phyloP scores from a whole-genome alignment of 2,113 vertebrate species.

The Leuciscus idus region DNA sequence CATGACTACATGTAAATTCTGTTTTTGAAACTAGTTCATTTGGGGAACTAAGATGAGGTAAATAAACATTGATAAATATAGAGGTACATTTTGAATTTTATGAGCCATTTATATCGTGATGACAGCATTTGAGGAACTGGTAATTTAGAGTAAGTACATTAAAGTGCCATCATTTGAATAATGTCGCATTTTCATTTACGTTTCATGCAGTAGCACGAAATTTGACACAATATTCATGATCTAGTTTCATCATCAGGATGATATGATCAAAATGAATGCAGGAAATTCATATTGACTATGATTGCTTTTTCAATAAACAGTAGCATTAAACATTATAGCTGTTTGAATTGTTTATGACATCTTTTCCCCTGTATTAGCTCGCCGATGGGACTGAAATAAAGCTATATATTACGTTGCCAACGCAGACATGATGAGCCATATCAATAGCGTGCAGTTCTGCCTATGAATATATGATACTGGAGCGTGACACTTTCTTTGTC shows the following conservation, averaged over 20 bases:
- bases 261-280: constrained; percentile 12
- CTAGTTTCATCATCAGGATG: background rate
- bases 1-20: background rate
- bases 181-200: constrained; percentile 15
- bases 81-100: background rate
- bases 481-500: constrained; percentile 63
- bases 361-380: constrained; percentile 12
- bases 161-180: constrained; percentile 24
- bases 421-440: constrained; percentile 38
- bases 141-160: constrained; percentile 21
- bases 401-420: constrained; percentile 32
- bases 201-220: background rate
- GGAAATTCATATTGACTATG: background rate
- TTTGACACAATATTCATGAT: background rate
- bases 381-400: constrained; percentile 45
- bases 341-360: background rate
- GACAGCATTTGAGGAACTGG: background rate
- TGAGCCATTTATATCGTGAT: background rate
- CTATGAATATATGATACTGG: constrained; percentile 33
- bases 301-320: constrained; percentile 30
- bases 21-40: background rate
- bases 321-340: constrained; percentile 10
- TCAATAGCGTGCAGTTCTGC: constrained; percentile 37
- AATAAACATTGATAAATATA: background rate
- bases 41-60: background rate